Conservation (phyloP, 2,113 vertebrate species). For the Neopipo cinnamomea region DNA sequence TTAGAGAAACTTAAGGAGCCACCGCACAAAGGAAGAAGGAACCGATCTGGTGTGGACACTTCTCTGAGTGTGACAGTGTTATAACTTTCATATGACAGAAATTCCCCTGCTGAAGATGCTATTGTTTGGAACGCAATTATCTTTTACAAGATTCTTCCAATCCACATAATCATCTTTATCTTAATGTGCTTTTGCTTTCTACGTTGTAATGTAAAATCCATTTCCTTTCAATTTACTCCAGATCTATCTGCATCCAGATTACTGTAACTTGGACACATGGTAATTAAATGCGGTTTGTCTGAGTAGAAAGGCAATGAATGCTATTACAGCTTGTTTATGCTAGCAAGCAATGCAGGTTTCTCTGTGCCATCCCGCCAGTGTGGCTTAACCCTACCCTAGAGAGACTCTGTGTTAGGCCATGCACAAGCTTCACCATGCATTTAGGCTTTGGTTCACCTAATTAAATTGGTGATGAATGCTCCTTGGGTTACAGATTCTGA, state of each 20-base stretch:
- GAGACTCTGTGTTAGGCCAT: not conserved
- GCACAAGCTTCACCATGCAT: not conserved
- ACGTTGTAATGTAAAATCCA: constrained; percentile 24
- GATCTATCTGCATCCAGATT: constrained; percentile 50
- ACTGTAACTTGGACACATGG: not conserved
- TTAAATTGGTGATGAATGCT: not conserved
- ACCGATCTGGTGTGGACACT: not conserved
- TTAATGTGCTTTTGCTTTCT: constrained; percentile 57
- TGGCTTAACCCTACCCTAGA: not conserved
- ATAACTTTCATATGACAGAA: constrained; percentile 1
- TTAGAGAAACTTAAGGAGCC: not conserved
- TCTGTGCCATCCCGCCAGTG: not conserved
- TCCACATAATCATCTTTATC: constrained; percentile 54
- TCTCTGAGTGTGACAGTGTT: not conserved
- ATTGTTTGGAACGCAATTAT: constrained; percentile 48
- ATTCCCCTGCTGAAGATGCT: not conserved
- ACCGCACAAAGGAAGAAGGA: not conserved
- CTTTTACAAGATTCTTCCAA: constrained; percentile 56
- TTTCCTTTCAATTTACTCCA: constrained; percentile 61
- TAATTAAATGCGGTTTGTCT: constrained; percentile 64
- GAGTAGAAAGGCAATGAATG: constrained; percentile 34
- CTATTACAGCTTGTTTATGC: constrained; percentile 38
- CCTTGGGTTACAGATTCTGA: not conserved
- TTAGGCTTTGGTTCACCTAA: not conserved
- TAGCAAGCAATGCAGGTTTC: not conserved